Conservation (phyloP, 2,113 vertebrate species). For the Rhinopithecus roxellana region DNA sequence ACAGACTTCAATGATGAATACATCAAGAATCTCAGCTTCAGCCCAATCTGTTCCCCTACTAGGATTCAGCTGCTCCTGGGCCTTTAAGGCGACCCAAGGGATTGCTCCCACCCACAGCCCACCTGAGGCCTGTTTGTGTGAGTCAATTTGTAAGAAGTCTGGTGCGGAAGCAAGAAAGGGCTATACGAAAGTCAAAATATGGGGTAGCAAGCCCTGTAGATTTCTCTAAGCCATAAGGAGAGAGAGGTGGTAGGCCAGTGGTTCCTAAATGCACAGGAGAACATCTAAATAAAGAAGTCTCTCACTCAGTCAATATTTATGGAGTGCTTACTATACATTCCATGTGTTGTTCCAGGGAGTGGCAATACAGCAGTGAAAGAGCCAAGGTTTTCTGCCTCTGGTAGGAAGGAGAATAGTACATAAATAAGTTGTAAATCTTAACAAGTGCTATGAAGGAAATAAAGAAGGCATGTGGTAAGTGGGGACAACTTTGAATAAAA, state of each 20-base stretch:
- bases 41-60: background rate
- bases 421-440: background rate
- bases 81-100: no score
- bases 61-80: background rate
- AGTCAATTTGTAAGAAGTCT: background rate
- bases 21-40: background rate
- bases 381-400: background rate
- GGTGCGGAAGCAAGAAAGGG: background rate
- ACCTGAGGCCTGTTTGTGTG: background rate
- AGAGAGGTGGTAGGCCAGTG: background rate
- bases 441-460: background rate
- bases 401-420: background rate
- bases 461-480: background rate
- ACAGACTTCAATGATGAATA: background rate
- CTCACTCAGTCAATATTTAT: background rate
- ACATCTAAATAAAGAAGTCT: background rate
- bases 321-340: background rate
- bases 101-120: background rate
- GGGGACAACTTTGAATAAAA: background rate
- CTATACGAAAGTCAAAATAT: background rate
- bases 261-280: background rate
- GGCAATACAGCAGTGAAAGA: background rate
- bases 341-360: background rate
- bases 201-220: background rate
- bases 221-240: background rate